A percentile compares a stretch with the other conserved stretches of the same genome.
These are phyloP conservation scores for Sitodiplosis mosellana DNA, from an alignment of 1,140 invertebrate genomes.

Conservation along the genomic window DNA sequence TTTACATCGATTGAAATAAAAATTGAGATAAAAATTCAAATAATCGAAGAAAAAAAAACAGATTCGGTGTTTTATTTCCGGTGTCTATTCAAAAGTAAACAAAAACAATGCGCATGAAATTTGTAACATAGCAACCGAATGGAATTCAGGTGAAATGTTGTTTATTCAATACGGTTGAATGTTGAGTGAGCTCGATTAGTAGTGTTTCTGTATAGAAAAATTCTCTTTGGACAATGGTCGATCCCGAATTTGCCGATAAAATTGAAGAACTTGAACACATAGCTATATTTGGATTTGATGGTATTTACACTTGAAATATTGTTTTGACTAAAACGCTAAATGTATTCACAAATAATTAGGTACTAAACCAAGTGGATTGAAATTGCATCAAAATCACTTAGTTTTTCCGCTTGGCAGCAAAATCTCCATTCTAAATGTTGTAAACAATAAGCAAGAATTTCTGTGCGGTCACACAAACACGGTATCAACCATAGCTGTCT, in stretches of 20 bases:
- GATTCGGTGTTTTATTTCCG: no score
- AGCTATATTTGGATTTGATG: slow-evolving; percentile 56
- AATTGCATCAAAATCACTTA: slow-evolving; percentile 56
- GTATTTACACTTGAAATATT: slow-evolving; percentile 21
- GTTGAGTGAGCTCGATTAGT: no score
- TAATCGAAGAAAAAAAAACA: no score
- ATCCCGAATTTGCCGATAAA: slow-evolving; percentile 14
- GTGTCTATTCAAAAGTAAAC: no score
- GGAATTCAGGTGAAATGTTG: no score
- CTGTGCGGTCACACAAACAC: slow-evolving; percentile 67
- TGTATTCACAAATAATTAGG: slow-evolving; percentile 43
- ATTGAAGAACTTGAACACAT: slow-evolving; percentile 36
- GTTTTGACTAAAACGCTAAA: slow-evolving; percentile 33
- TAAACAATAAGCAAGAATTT: slow-evolving; percentile 51
- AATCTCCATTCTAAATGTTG: slow-evolving; percentile 57
- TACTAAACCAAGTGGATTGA: slow-evolving; percentile 23
- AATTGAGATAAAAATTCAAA: no score
- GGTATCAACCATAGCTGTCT: slow-evolving; percentile 64
- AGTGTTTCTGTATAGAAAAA: no score
- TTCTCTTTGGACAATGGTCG: no score
- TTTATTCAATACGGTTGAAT: no score
- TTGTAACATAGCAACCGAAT: no score
- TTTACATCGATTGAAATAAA: no score
- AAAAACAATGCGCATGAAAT: no score
- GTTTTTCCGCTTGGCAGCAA: slow-evolving; percentile 74